Percentiles rank a stretch among this genome's conserved stretches.
phyloP scores from a whole-genome alignment of 2,113 vertebrate genomes.

The Aix galericulata region DNA sequence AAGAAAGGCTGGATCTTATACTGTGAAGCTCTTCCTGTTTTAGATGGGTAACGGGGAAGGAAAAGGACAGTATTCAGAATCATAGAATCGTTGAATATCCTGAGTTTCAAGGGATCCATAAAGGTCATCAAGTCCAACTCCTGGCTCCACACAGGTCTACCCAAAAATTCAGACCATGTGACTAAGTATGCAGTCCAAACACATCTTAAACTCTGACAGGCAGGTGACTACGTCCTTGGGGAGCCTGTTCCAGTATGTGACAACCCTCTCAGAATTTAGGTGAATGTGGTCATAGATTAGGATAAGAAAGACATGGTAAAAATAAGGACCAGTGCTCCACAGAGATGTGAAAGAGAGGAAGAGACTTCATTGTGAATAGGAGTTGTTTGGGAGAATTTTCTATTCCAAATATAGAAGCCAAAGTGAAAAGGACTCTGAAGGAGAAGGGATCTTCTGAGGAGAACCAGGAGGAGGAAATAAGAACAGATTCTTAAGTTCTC shows the following conservation, averaged over 20 bases:
- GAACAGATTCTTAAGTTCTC: neutral
- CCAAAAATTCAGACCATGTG: too few relatives aligned
- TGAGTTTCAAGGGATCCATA: too few relatives aligned
- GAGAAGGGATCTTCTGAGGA: neutral
- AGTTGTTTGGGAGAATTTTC: neutral
- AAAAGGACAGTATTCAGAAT: neutral
- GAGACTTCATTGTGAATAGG: neutral
- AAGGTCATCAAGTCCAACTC: too few relatives aligned
- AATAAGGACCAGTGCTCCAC: accelerated
- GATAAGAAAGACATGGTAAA: neutral
- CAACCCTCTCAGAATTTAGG: neutral
- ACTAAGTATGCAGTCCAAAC: too few relatives aligned
- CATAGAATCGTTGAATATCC: too few relatives aligned
- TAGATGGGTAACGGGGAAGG: neutral
- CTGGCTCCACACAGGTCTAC: too few relatives aligned
- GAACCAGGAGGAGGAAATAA: neutral
- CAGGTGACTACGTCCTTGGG: too few relatives aligned
- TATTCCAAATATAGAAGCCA: neutral
- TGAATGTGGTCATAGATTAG: neutral
- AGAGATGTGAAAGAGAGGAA: neutral
- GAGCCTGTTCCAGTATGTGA: too few relatives aligned
- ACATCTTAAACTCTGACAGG: too few relatives aligned
- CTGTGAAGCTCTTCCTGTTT: neutral
- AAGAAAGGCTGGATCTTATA: neutral
- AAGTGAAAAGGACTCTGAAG: neutral